phyloP scores from a whole-genome alignment of 92 coral and sea anemone genomes.

The Parazoanthus swiftii region DNA sequence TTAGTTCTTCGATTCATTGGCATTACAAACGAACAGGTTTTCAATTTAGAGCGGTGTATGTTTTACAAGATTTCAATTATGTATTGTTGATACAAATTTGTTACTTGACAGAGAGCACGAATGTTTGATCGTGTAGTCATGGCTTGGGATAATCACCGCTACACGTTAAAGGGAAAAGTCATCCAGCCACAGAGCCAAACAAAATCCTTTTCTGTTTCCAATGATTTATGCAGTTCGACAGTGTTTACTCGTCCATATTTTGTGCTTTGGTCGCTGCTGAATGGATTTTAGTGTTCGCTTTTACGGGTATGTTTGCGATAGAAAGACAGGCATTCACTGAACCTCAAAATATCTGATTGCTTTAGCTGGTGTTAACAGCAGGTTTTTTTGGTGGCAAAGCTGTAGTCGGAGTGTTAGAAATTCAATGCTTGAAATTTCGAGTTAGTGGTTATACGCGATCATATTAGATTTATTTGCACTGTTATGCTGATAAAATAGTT shows the following conservation, averaged over 20 bases:
- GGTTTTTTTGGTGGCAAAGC: constrained; percentile 34
- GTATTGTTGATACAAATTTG: constrained; percentile 1
- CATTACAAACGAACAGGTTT: constrained; percentile 23
- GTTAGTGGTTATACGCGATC: not conserved
- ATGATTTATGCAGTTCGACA: not conserved
- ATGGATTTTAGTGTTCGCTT: not conserved
- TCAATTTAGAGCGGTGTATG: constrained; percentile 1
- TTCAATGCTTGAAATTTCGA: not conserved
- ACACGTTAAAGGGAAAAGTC: not conserved
- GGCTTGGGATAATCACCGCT: not conserved
- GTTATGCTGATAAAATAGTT: not conserved
- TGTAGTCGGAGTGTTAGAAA: constrained; percentile 6
- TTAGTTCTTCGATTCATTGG: not conserved
- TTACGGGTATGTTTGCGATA: constrained; percentile 22
- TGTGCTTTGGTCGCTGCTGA: not conserved
- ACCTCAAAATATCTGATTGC: constrained; percentile 39
- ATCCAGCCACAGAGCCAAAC: not conserved
- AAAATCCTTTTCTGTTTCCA: not conserved
- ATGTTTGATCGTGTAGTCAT: not conserved
- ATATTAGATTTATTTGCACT: not conserved
- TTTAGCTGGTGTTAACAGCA: not conserved
- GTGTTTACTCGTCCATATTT: constrained; percentile 7
- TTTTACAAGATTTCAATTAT: constrained; percentile 5
- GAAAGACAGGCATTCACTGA: constrained; percentile 9
- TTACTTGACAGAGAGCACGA: not conserved